These are phyloP conservation scores for Lepilemur ruficaudatus DNA, from an alignment of 2,797 vertebrate species.

Conservation along the genomic window DNA sequence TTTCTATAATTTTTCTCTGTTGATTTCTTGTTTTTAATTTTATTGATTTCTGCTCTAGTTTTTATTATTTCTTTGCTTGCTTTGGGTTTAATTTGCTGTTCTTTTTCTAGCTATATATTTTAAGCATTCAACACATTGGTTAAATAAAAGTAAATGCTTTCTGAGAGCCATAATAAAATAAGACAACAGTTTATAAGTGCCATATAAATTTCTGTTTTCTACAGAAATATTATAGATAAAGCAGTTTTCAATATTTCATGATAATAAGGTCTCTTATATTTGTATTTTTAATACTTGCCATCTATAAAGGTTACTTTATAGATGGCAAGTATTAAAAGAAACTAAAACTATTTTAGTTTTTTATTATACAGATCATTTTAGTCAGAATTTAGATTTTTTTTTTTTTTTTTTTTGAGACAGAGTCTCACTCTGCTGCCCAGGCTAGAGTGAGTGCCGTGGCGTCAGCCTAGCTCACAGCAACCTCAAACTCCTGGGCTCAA, in stretches of 20 bases:
- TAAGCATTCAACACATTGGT: background rate
- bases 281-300: conserved; percentile 6
- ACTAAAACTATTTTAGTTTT: background rate
- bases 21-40: conserved; percentile 11
- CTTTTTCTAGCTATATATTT: background rate
- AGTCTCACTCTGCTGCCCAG: no score
- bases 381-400: background rate
- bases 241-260: background rate
- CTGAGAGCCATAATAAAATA: background rate
- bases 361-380: background rate
- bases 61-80: background rate
- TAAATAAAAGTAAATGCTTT: background rate
- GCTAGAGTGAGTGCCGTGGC: no score
- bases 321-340: no score
- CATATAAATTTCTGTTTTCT: background rate
- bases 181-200: background rate
- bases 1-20: background rate
- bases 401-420: no score
- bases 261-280: background rate
- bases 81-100: background rate
- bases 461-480: no score
- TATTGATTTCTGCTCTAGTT: background rate
- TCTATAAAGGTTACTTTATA: background rate
- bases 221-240: background rate
- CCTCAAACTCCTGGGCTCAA: no score